A percentile compares a stretch with the other conserved stretches of the same genome.
These are phyloP conservation scores for Leucoraja ocellata DNA, from an alignment of 2,797 vertebrate genomes.

Conservation along the genomic window DNA sequence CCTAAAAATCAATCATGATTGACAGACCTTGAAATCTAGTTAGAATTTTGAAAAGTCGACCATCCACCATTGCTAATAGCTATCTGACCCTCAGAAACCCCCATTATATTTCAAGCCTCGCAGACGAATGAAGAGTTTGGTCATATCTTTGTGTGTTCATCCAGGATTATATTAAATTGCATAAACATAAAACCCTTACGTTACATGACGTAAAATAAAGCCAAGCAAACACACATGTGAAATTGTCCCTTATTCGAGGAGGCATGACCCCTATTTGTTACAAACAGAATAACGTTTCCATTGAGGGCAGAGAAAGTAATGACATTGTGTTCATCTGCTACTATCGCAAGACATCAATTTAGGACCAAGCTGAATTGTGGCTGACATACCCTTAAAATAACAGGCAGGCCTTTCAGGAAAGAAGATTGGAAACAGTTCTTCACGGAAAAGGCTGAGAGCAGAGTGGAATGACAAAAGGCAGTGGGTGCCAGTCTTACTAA, in stretches of 20 bases:
- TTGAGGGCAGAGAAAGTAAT: neutral
- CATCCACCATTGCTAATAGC: constrained; percentile 26
- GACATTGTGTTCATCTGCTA: neutral
- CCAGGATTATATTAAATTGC: neutral
- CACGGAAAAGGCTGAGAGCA: too few species aligned
- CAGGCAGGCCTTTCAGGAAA: too few species aligned
- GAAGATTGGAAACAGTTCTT: too few species aligned
- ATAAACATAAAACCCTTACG: neutral
- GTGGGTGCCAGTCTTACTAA: too few species aligned
- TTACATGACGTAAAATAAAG: neutral
- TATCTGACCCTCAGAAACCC: constrained; percentile 17
- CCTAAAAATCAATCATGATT: constrained; percentile 21
- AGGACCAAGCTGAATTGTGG: constrained; percentile 8
- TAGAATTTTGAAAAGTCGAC: constrained; percentile 18
- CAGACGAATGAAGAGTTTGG: neutral
- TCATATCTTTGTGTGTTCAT: neutral
- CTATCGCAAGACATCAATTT: neutral
- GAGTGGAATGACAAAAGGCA: too few species aligned
- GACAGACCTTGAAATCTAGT: constrained; percentile 34
- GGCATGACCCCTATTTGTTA: neutral
- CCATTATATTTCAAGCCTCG: neutral
- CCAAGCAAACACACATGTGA: neutral
- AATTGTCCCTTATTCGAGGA: neutral
- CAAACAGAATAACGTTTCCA: neutral
- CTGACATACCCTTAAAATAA: neutral